Evolutionary conservation across 1,140 invertebrate genomes (phyloP), one percentile per base, ranked within the genome.

Genomic region (Drosophila obscura): DNA sequence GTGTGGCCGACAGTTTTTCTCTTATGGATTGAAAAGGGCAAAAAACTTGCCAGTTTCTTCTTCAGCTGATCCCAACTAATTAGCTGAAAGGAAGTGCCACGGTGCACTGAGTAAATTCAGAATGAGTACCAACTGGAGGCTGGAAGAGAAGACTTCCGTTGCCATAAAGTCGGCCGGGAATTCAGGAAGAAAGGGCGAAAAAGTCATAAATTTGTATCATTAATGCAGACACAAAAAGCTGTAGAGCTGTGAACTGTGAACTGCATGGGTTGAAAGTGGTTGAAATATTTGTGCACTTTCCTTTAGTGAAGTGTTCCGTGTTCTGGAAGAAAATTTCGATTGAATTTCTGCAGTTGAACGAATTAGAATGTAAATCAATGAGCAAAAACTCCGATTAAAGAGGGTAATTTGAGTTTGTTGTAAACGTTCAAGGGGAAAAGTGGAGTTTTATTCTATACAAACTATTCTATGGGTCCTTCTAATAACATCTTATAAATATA

Each of bases 171-270:
- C 4, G 35, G 35, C 35, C 35, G 4, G 5, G 28, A 28, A 28
- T 15, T 19, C 16, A 6, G 3, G 8, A 43, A 13, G 9, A 28
- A 41, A 28, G 16, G 15, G 22, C 15, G 45, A 44, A 43, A 55
- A 57, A 57, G 62, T 53, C 59, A 68, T 61, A 77, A 31, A 65
- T 77, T 69, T 69, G 67, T 64, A 66, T 73, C 60, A 66, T 52
- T 65, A 59, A 73, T 69, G 19, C 60, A 56, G 73, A 51, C 45
- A 50, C n/a, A 41, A 56, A 43, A 52, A 39, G 35, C 45, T 31
- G 41, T 44, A 24, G 22, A 24, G 22, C 22, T 24, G 41, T 35
- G 19, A 53, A 48, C 11, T 65, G 19, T 49, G 24, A 44, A 51
- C 24, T 22, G 9, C 9, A 16, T 4, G 9, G 16, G 35, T 24